Conservation (phyloP, 2,797 vertebrate species). For the Fringilla coelebs region DNA sequence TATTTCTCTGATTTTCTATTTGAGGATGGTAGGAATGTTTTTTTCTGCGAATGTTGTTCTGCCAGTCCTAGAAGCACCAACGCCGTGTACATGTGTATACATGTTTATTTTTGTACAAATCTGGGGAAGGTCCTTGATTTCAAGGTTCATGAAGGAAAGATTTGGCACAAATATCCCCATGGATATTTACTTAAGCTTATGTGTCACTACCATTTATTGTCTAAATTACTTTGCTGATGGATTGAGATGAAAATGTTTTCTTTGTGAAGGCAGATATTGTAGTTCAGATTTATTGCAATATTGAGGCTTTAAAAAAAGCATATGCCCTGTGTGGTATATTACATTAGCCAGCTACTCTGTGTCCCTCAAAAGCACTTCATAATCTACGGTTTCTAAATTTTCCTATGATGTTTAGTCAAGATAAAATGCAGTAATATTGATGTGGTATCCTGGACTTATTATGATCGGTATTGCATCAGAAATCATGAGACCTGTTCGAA, state of each 20-base stretch:
- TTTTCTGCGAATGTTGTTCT: neutral
- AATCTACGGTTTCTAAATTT: constrained; percentile 51
- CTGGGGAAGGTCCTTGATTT: constrained; percentile 24
- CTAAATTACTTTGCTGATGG: constrained; percentile 49
- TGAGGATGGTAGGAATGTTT: neutral
- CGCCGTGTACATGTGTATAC: neutral
- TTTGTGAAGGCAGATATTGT: constrained; percentile 52
- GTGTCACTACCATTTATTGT: constrained; percentile 49
- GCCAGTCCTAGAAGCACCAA: neutral
- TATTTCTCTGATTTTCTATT: neutral
- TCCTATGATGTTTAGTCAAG: constrained; percentile 19
- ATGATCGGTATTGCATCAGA: constrained; percentile 12
- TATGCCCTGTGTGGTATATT: constrained; percentile 33
- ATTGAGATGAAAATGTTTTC: constrained; percentile 62
- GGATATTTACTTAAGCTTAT: constrained; percentile 48
- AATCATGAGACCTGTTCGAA: neutral
- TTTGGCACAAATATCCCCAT: constrained; percentile 27
- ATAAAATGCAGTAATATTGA: constrained; percentile 44
- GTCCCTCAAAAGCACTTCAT: constrained; percentile 48
- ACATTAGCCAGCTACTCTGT: constrained; percentile 31
- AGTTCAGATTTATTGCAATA: constrained; percentile 49
- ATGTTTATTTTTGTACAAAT: neutral
- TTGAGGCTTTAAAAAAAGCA: constrained; percentile 42
- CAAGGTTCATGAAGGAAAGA: constrained; percentile 33
- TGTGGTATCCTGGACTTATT: constrained; percentile 35